Evolutionary conservation across 1,140 invertebrate species (phyloP), one percentile per base, ranked within the genome.

Genomic region (Apis cerana): DNA sequence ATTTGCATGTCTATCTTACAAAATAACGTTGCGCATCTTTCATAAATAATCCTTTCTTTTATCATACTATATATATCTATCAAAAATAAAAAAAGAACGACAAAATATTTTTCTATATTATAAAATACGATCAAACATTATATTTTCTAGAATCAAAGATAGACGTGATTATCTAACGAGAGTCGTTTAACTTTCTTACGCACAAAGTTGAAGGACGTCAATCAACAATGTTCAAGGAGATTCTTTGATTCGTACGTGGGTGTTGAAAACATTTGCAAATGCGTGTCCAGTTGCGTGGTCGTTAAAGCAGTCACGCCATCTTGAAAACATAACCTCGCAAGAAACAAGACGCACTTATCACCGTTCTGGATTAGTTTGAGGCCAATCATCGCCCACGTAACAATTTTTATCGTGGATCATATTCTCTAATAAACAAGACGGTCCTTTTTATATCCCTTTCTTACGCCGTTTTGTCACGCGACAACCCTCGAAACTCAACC

Each of bases 331-430:
- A 43, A 23, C 23, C 56, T 52, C 65, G 13, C 52, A n/a, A 33
- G 19, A n/a, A 64, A 33, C 19, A 56, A 68, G 50, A n/a, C 48
- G 17, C 23, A 52, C 33, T 80, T 83, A 80, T 83, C 82, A 61
- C 62, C 33, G 62, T 72, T 52, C 48, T 19, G n/a, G 21, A 21
- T 21, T 54, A 17, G 59, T 50, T 64, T 19, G 67, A 12, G 43
- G 13, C 2, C 33, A 15, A 13, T 19, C 78, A 48, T 58, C 75
- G n/a, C 13, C 43, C 23, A 48, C 21, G 67, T 79, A 54, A 79
- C 61, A 71, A 65, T 79, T 79, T 43, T 83, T 79, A 83, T 83
- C 82, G 61, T 48, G 54, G 61, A 80, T 80, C 72, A 80, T 83
- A 83, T 80, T 72, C 76, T 58, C 76, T 83, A 80, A 80, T 83